A percentile compares a stretch with the other conserved stretches of the same genome.
Evolutionary conservation across 2,113 vertebrate species (phyloP).

Genomic region (Sorex araneus): DNA sequence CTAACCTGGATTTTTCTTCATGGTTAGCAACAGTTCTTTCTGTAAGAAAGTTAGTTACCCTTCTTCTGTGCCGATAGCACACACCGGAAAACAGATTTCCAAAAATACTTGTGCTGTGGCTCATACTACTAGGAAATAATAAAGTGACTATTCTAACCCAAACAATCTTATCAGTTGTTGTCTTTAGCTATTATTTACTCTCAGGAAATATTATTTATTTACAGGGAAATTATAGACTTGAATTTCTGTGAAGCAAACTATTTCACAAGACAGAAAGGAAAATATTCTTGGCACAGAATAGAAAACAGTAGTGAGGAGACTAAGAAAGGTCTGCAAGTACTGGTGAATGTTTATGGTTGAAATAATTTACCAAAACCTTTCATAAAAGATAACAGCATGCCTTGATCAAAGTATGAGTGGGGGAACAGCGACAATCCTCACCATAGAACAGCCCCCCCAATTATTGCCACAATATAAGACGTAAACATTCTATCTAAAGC

Average conservation of each 20-base stretch:
- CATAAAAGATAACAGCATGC: not conserved
- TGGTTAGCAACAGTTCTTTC: not conserved
- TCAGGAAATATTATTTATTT: no score
- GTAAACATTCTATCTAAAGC: not conserved
- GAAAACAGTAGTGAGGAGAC: not conserved
- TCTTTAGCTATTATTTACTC: not conserved
- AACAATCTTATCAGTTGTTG: not conserved
- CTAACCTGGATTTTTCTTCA: not conserved
- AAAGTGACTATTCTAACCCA: not conserved
- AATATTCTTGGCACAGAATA: not conserved
- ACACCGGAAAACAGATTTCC: not conserved
- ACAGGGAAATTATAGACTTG: not conserved
- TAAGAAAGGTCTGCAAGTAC: not conserved
- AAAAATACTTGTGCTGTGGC: not conserved
- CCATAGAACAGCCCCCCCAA: not conserved
- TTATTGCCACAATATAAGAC: not conserved
- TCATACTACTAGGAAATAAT: not conserved
- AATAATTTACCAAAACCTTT: not conserved
- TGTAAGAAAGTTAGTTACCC: not conserved
- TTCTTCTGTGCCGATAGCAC: not conserved
- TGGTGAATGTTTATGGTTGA: not conserved
- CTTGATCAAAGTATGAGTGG: not conserved
- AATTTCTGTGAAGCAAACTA: conserved; percentile 2
- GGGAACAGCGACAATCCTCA: not conserved
- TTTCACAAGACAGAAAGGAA: not conserved